Evolutionary conservation across 2,113 vertebrate species (phyloP).

Genomic region (Eudorcas thomsonii): DNA sequence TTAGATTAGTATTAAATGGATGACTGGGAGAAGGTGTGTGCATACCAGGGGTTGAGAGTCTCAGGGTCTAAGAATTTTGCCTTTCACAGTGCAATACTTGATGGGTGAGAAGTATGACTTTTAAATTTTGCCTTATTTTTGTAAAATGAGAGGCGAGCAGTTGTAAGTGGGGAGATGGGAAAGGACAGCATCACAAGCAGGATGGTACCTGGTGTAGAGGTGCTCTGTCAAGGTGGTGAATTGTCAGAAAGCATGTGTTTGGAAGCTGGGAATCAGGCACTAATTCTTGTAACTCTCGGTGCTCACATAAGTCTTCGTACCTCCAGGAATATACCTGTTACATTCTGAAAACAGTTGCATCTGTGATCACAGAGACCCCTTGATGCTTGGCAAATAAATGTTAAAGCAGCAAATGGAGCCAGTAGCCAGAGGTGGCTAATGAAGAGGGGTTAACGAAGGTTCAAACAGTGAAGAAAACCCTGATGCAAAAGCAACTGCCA

Average conservation of each 20-base stretch:
- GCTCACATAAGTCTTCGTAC: not conserved
- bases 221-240: not conserved
- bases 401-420: not conserved
- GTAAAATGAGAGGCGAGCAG: not conserved
- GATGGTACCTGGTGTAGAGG: not conserved
- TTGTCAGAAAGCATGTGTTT: not conserved
- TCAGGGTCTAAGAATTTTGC: constrained; percentile 4
- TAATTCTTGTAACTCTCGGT: not conserved
- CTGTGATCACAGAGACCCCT: not conserved
- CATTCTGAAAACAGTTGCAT: not conserved
- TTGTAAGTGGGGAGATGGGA: not conserved
- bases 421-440: not conserved
- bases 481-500: not conserved
- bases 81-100: not conserved
- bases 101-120: not conserved
- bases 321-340: not conserved
- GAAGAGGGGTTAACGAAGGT: not conserved
- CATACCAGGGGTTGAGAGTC: not conserved
- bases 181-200: not conserved
- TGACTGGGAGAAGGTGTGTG: not conserved
- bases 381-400: not conserved
- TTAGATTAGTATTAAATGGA: not conserved
- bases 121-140: not conserved
- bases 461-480: not conserved
- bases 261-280: not conserved